Evolutionary conservation across 2,888 invertebrate species (phyloP).

Genomic region (Apotomis turbidana): DNA sequence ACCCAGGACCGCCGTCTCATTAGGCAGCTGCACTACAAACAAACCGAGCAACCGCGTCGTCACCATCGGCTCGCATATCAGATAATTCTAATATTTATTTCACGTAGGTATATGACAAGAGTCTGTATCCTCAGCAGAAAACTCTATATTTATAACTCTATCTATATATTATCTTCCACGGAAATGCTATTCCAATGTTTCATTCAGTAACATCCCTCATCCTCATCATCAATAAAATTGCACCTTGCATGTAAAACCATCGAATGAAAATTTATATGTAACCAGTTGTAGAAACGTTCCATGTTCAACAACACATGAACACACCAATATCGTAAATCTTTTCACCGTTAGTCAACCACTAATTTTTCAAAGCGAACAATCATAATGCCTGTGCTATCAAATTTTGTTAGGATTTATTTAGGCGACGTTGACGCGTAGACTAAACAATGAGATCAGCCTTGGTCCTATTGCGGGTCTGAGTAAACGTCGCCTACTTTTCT

Average conservation of each 20-base stretch:
- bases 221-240: not conserved
- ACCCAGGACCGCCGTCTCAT: too few relatives aligned
- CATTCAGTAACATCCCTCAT: too few relatives aligned
- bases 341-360: slow-evolving; percentile 34
- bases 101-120: too few relatives aligned
- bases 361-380: slow-evolving; percentile 54
- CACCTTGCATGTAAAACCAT: too few relatives aligned
- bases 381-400: slow-evolving; percentile 49
- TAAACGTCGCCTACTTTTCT: slow-evolving; percentile 53
- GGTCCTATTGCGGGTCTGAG: slow-evolving; percentile 54
- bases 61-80: too few relatives aligned
- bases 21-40: too few relatives aligned
- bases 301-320: not conserved
- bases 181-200: too few relatives aligned
- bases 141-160: too few relatives aligned
- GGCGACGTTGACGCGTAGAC: slow-evolving; percentile 68
- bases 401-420: slow-evolving; percentile 67
- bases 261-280: not conserved
- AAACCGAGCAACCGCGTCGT: too few relatives aligned
- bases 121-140: too few relatives aligned
- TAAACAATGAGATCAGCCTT: slow-evolving; percentile 81
- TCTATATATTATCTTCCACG: too few relatives aligned
- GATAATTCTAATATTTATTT: too few relatives aligned
- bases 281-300: not conserved
- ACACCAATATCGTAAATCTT: slow-evolving; percentile 4